Evolutionary conservation across 2,113 vertebrate genomes (phyloP), one percentile per base, ranked within the genome.

Genomic region (Mustelus asterias): DNA sequence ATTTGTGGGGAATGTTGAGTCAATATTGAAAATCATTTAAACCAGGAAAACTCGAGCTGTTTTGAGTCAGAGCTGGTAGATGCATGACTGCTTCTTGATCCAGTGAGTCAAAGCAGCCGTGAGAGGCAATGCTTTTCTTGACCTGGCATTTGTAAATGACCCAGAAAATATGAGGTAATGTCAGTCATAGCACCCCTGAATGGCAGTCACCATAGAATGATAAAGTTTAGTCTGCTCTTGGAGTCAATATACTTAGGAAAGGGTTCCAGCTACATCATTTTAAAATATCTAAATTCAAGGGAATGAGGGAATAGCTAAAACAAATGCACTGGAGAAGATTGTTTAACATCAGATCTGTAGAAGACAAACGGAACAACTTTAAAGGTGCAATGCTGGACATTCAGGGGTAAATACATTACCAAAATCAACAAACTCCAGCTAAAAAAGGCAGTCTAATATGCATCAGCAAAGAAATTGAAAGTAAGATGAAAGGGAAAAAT

Each of bases 41-140:
- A 33, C 48, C 26, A 60, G 54, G 5, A 65, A 67, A 67, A 22
- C 37, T 83, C 80, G 44, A 0, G 80, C n/a, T 65, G n/a, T 37
- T 67, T 10, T 37, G 89, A 37, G n/a, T n/a, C 89, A 67, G 60
- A 93, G 33, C 13, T 63, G 58, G 14, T 63, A n/a, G 29, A 92
- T 60, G 29, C 33, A 20, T 65, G 60, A 65, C 33, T 65, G 33
- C 60, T 93, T 93, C 60, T 65, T 93, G 33, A 65, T 8, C 16
- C 33, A 93, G 29, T 63, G 29, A 8, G 16, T 93, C 33, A 65
- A 93, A 67, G 89, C 22, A 65, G n/a, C 89, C 20, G 9, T 63
- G 58, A 93, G 89, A 65, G 33, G 89, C n/a, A 93, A 67, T 93
- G 89, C 60, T 93, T 37, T 65, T 93, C 89, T 93, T 93, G 16